A percentile compares a stretch with the other conserved stretches of the same genome.
Evolutionary conservation across 2,888 invertebrate genomes (phyloP).

Genomic region (Microplitis manilae): DNA sequence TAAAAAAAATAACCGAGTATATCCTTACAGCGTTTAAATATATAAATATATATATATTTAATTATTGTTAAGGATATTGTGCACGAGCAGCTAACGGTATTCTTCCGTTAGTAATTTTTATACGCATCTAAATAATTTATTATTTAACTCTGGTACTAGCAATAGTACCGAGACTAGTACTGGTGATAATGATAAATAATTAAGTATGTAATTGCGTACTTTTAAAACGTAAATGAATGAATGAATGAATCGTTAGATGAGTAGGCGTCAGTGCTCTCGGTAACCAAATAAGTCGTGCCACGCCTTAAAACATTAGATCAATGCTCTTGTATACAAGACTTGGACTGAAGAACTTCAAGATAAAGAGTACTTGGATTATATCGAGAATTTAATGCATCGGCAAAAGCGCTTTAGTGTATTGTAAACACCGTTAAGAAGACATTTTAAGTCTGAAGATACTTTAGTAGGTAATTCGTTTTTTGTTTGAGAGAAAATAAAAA

Average conservation of each 20-base stretch:
- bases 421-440: too few species aligned
- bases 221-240: too few species aligned
- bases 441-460: background rate
- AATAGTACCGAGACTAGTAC: too few species aligned
- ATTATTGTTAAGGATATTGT: background rate
- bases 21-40: too few species aligned
- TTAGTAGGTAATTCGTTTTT: background rate
- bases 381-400: background rate
- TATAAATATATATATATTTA: background rate
- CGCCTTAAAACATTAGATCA: conserved; percentile 36
- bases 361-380: background rate
- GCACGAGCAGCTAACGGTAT: background rate
- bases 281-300: conserved; percentile 66
- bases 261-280: conserved; percentile 55
- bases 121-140: background rate
- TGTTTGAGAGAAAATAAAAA: conserved; percentile 18
- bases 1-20: background rate
- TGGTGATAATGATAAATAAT: too few species aligned
- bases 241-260: conserved; percentile 1
- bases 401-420: too few species aligned
- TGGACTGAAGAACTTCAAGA: background rate
- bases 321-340: conserved; percentile 4
- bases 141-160: background rate
- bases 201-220: too few species aligned
- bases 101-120: background rate